Evolutionary conservation across 2,888 invertebrate species (phyloP).

Genomic region (Epinotia brunnichana): DNA sequence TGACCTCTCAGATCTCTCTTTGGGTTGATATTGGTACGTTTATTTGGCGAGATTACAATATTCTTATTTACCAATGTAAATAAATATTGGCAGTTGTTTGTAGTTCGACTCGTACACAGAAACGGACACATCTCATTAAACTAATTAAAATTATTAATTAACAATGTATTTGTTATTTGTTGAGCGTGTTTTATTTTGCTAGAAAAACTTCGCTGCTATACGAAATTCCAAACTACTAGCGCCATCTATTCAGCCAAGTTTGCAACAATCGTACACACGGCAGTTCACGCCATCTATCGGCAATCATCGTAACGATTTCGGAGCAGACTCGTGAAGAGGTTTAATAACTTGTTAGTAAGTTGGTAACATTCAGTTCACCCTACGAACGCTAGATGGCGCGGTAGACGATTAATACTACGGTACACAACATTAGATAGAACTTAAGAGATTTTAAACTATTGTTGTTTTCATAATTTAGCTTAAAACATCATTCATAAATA

Average conservation of each 20-base stretch:
- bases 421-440: background rate
- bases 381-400: constrained; percentile 29
- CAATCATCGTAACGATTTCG: constrained; percentile 5
- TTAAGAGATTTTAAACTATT: too few species aligned
- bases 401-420: background rate
- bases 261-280: background rate
- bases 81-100: too few species aligned
- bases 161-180: too few species aligned
- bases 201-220: background rate
- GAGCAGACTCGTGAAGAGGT: background rate
- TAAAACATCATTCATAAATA: too few species aligned
- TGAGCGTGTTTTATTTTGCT: background rate
- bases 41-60: background rate
- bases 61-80: background rate
- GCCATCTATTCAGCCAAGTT: constrained; percentile 24
- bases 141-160: too few species aligned
- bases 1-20: background rate
- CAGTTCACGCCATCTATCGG: constrained; percentile 27
- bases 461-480: too few species aligned
- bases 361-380: background rate
- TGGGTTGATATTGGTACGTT: background rate
- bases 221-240: background rate
- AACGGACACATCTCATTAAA: too few species aligned
- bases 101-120: background rate
- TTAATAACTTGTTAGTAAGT: background rate